Evolutionary conservation across 2,888 invertebrate species (phyloP), one percentile per base, ranked within the genome.

Genomic region (Amphiduros pacificus): DNA sequence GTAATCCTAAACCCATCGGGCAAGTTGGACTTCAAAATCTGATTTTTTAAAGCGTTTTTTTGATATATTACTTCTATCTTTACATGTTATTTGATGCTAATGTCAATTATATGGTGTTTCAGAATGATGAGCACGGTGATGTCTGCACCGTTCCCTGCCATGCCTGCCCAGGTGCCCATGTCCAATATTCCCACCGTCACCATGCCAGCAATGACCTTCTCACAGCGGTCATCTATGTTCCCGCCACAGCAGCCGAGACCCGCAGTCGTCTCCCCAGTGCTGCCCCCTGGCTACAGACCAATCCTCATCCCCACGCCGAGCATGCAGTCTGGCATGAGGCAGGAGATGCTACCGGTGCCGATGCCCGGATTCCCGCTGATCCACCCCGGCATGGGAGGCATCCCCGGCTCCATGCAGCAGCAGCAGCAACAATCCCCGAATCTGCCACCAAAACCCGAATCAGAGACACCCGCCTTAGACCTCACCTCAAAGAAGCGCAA

Each of bases 401-500:
- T 24, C 26, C 41, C 44, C 2, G 27, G 20, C 28, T n/a, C 44
- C 22, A 17, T 44, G 6, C 44, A 44, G 22, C 44, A n/a, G 6
- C 44, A n/a, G 6, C 4, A n/a, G 5, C 44, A 44, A n/a, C n/a
- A 55, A 31, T 31, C 29, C 5, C 57, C 48, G 29, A n/a, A 26
- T 31, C 48, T 31, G 29, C 31, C 57, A 49, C n/a, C 28, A 48
- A 50, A 31, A 20, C 28, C 22, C 9, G 36, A 55, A 27, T 22
- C 52, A 26, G 40, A 24, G 26, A n/a, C 26, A 24, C 36, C 40
- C n/a, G 61, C 56, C 6, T 29, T 61, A 20, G 61, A 61, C 31
- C 36, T 61, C 22, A 56, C 61, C 14, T 55, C 61, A 11, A 61
- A 56, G 31, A 26, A 48, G 5, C 32, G 51, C 17, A n/a, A 11